Percentiles rank a stretch among this genome's conserved stretches.
Evolutionary conservation across 64 coral and sea anemone species (phyloP).

Genomic region (Stichodactyla mertensii): DNA sequence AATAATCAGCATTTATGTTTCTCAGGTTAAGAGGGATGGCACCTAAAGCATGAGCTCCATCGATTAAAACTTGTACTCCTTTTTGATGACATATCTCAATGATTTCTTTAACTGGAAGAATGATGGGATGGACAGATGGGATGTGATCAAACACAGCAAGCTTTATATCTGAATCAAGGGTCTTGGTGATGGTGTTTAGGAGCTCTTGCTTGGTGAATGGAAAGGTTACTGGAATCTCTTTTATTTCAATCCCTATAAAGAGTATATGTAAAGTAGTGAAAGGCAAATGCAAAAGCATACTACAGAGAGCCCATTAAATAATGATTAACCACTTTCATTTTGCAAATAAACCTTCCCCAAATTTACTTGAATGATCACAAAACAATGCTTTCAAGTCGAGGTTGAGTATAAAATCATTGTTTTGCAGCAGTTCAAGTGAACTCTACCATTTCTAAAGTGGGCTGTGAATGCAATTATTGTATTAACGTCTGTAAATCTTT

Average conservation of each 20-base stretch:
- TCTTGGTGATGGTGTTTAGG: constrained; percentile 22
- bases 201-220: constrained; percentile 42
- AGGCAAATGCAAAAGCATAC: background rate
- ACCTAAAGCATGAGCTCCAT: constrained; percentile 51
- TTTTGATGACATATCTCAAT: constrained; percentile 43
- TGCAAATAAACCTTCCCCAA: background rate
- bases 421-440: too few species aligned
- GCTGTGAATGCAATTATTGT: too few species aligned
- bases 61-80: constrained; percentile 46
- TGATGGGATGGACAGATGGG: constrained; percentile 39
- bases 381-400: too few species aligned
- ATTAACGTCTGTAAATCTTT: too few species aligned
- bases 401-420: background rate
- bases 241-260: constrained; percentile 34
- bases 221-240: constrained; percentile 32
- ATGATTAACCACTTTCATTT: background rate
- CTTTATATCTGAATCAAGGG: constrained; percentile 37
- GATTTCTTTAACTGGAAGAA: constrained; percentile 50
- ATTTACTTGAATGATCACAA: too few species aligned
- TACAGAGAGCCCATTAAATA: background rate
- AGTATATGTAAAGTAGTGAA: background rate
- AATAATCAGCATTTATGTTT: constrained; percentile 43
- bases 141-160: constrained; percentile 51
- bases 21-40: constrained; percentile 14
- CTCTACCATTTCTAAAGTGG: too few species aligned